Percentiles rank a stretch among this genome's conserved stretches.
Conservation (phyloP, 2,888 invertebrate genomes). For the Nezara viridula region DNA sequence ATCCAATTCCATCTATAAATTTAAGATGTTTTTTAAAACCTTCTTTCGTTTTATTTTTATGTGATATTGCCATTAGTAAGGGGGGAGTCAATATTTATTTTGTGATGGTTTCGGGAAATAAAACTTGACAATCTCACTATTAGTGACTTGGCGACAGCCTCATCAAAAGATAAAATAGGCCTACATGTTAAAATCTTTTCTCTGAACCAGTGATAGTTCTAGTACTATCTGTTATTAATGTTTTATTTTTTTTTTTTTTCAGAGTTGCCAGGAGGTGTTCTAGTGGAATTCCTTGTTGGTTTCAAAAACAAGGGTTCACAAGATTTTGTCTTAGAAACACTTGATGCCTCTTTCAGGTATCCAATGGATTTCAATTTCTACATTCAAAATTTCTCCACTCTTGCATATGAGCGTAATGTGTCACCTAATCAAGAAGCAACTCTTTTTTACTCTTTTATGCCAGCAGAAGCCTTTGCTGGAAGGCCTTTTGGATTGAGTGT, state of each 20-base stretch:
- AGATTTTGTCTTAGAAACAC: conserved; percentile 91
- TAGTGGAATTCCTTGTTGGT: conserved; percentile 95
- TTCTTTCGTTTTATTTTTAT: no score
- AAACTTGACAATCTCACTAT: not conserved
- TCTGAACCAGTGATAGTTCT: not conserved
- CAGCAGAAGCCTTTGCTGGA: conserved; percentile 96
- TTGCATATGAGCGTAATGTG: conserved; percentile 88
- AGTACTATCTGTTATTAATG: not conserved
- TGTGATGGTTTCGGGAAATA: not conserved
- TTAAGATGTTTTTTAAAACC: no score
- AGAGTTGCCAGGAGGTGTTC: conserved; percentile 91
- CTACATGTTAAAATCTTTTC: not conserved
- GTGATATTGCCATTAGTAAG: not conserved
- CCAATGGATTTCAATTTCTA: conserved; percentile 98
- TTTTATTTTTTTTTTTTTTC: conserved; percentile 25
- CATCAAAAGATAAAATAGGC: not conserved
- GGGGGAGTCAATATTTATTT: not conserved
- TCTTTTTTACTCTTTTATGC: conserved; percentile 93
- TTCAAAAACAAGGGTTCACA: conserved; percentile 94
- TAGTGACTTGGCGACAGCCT: not conserved
- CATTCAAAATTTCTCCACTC: conserved; percentile 97
- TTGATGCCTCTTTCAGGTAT: conserved; percentile 98
- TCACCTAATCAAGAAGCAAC: conserved; percentile 94
- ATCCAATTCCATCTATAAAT: no score
- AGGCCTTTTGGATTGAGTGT: conserved; percentile 96